Evolutionary conservation across 2,888 invertebrate genomes (phyloP), one percentile per base, ranked within the genome.

Genomic region (Cynaeus angustus): DNA sequence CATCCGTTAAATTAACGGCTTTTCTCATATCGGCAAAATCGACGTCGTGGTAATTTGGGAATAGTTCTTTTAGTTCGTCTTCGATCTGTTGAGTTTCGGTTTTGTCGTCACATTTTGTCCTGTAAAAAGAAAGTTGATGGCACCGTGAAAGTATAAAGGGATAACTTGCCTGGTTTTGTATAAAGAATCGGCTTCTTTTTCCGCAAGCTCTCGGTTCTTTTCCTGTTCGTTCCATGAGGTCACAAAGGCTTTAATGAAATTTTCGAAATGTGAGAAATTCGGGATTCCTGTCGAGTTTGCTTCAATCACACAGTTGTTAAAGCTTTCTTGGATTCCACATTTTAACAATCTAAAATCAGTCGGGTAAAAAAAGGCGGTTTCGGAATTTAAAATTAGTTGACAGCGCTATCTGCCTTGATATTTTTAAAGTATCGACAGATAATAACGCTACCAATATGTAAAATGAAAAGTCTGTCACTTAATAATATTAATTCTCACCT

Each of bases 181-280:
- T 46, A 96, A 85, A 74, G 91, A 92, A 59, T 94, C 94, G 68
- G 93, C 91, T 75, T 94, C 94, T 58, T 88, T 88, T 73, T 92
- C 89, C 76, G 89, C 89, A 76, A 87, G 87, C 73, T 90, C 90
- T 12, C 89, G 88, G 21, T 90, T 89, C 53, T 89, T 88, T 77
- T 94, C 91, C 76, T 95, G 93, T 66, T 90, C 88, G 78, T 91
- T 90, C 96, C 97, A 97, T 0, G 91, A 86, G 61, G 87, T 83
- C 14, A 93, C 91, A 56, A 94, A 88, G 43, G 88, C 85, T 58
- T 87, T 86, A 0, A 94, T 81, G 0, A 91, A 86, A 0, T 83
- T 82, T 66, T 88, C 86, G 45, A 92, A 87, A 0, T 87, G 72
- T 13, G 72, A 64, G 53, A 85, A 81, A 69, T 80, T 75, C 26